Conservation (phyloP, 2,888 invertebrate species). For the Meandrusa payeni region DNA sequence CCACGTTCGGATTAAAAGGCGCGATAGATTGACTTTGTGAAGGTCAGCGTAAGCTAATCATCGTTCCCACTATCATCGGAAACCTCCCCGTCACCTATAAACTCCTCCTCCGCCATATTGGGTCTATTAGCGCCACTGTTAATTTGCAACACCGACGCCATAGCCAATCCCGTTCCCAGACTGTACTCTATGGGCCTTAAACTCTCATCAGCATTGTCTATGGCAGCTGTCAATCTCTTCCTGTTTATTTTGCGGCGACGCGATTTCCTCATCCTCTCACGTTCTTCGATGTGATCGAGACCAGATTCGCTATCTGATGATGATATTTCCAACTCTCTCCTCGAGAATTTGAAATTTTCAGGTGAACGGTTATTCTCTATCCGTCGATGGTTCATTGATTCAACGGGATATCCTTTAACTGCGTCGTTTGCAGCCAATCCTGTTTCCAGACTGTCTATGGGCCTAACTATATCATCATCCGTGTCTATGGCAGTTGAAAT, state of each 20-base stretch:
- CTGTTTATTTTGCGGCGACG: slow-evolving; percentile 54
- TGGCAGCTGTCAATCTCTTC: slow-evolving; percentile 35
- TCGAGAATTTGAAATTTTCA: slow-evolving; percentile 44
- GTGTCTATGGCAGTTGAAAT: too few species aligned
- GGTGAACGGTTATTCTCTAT: slow-evolving; percentile 4
- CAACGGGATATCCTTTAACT: too few species aligned
- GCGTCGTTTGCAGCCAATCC: too few species aligned
- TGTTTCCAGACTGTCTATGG: too few species aligned
- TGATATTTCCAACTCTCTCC: slow-evolving; percentile 56
- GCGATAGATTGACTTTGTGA: too few species aligned
- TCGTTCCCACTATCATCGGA: slow-evolving; percentile 74
- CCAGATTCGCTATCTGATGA: slow-evolving; percentile 63
- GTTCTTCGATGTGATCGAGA: slow-evolving; percentile 39
- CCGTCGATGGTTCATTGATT: slow-evolving; percentile 42
- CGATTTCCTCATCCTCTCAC: slow-evolving; percentile 52
- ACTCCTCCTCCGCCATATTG: slow-evolving; percentile 61
- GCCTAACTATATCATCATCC: slow-evolving; percentile 28
- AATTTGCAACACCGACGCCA: slow-evolving; percentile 68
- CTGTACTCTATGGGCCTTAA: slow-evolving; percentile 69
- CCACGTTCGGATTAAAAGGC: too few species aligned
- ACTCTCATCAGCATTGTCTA: slow-evolving; percentile 60
- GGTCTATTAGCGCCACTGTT: slow-evolving; percentile 44
- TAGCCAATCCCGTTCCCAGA: slow-evolving; percentile 71
- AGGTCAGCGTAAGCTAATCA: too few species aligned
- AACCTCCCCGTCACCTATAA: slow-evolving; percentile 69